Evolutionary conservation across 2,888 invertebrate genomes (phyloP).

Genomic region (Macrostomum cliftonense): DNA sequence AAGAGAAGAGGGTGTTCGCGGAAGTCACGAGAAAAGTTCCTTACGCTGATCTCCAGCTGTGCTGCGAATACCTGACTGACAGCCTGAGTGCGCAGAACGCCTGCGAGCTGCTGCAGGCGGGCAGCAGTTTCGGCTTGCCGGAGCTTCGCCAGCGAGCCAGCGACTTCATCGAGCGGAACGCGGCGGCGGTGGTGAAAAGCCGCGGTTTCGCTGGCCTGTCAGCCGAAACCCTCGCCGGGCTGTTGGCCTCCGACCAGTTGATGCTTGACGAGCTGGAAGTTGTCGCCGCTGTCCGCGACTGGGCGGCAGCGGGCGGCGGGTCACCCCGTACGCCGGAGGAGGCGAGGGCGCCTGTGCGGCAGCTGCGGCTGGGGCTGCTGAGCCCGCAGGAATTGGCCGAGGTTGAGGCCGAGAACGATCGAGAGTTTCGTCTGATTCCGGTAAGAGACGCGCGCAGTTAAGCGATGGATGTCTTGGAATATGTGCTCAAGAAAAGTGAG

Average conservation of each 20-base stretch:
- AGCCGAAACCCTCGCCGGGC: conserved; percentile 23
- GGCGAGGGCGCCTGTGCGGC: too few species aligned
- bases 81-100: conserved; percentile 24
- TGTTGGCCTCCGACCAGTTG: conserved; percentile 21
- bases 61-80: conserved; percentile 22
- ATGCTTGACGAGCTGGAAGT: conserved; percentile 27
- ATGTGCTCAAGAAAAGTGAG: too few species aligned
- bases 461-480: too few species aligned
- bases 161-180: conserved; percentile 25
- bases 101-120: conserved; percentile 29
- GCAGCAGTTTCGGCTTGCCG: conserved; percentile 26
- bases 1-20: too few species aligned
- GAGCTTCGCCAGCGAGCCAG: conserved; percentile 22
- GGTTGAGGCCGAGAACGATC: conserved; percentile 26
- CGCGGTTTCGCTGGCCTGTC: conserved; percentile 18
- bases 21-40: too few species aligned
- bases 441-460: too few species aligned
- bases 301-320: conserved; percentile 16
- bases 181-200: conserved; percentile 17
- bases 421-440: conserved; percentile 22
- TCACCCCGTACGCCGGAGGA: background rate
- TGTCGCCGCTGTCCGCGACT: conserved; percentile 23
- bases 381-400: conserved; percentile 23
- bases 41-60: conserved; percentile 23
- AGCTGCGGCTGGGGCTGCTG: conserved; percentile 18